phyloP scores from a whole-genome alignment of 64 coral and sea anemone species.

The Porites australiensis region DNA sequence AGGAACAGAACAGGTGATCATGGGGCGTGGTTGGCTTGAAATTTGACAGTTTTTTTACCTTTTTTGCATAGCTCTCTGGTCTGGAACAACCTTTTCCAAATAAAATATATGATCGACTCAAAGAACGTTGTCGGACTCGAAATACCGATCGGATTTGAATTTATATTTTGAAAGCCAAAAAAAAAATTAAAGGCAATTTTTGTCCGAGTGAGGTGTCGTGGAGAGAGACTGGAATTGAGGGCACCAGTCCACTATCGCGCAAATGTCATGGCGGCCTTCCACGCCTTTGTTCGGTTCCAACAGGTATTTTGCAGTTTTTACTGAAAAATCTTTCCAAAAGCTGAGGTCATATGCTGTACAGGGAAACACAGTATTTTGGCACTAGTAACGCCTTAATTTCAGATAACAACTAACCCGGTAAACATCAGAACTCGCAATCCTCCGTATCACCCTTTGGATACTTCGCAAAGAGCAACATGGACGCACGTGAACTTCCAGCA shows the following conservation, averaged over 20 bases:
- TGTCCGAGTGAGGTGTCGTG: too few relatives aligned
- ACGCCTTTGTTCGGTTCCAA: background rate
- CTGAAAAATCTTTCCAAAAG: background rate
- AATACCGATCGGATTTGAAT: too few relatives aligned
- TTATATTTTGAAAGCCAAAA: too few relatives aligned
- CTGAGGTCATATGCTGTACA: constrained; percentile 3
- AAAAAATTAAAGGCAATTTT: too few relatives aligned
- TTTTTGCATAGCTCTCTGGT: too few relatives aligned
- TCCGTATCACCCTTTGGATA: background rate
- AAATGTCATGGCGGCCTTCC: background rate
- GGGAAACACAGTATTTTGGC: background rate
- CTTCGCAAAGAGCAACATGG: background rate
- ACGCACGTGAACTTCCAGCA: background rate
- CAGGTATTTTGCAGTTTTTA: background rate
- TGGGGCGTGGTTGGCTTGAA: too few relatives aligned
- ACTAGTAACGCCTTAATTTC: background rate
- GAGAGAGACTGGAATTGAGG: background rate
- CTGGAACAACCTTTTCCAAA: too few relatives aligned
- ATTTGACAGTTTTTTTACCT: too few relatives aligned
- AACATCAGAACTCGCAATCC: background rate
- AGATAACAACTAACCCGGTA: background rate
- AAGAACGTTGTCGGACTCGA: too few relatives aligned
- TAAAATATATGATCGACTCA: too few relatives aligned
- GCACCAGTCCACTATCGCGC: background rate
- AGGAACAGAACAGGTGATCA: too few relatives aligned